phyloP scores from a whole-genome alignment of 2,113 vertebrate genomes.

The Cathartes aura region DNA sequence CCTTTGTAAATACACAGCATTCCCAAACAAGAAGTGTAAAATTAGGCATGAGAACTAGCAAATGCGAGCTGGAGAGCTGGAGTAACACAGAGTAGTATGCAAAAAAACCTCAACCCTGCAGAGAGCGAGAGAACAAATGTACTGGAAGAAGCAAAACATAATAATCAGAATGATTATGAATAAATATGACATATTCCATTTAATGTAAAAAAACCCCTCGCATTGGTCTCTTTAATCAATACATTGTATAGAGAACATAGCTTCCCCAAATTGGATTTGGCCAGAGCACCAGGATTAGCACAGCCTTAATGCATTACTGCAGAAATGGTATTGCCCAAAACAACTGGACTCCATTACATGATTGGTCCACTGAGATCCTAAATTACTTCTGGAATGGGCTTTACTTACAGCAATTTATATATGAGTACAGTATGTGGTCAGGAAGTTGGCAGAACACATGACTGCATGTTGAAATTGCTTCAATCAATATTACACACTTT shows the following conservation, averaged over 20 bases:
- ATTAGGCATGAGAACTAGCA: neutral
- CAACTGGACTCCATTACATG: constrained; percentile 10
- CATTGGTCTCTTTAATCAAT: neutral
- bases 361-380: constrained; percentile 11
- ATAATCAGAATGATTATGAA: neutral
- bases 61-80: neutral
- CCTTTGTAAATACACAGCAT: neutral
- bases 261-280: constrained; percentile 5
- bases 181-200: neutral
- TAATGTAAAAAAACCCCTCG: neutral
- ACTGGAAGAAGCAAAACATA: neutral
- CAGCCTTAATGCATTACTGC: neutral
- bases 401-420: constrained; percentile 18
- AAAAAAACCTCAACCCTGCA: neutral
- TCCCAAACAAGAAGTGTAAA: neutral
- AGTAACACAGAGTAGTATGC: neutral
- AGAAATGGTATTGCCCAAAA: constrained; percentile 9
- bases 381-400: constrained; percentile 36
- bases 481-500: neutral
- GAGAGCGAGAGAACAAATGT: neutral
- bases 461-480: constrained; percentile 14
- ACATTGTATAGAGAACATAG: neutral
- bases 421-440: neutral
- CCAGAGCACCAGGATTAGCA: neutral
- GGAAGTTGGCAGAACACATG: constrained; percentile 22